Conservation (phyloP, 2,888 invertebrate species). For the Tetragonisca angustula region DNA sequence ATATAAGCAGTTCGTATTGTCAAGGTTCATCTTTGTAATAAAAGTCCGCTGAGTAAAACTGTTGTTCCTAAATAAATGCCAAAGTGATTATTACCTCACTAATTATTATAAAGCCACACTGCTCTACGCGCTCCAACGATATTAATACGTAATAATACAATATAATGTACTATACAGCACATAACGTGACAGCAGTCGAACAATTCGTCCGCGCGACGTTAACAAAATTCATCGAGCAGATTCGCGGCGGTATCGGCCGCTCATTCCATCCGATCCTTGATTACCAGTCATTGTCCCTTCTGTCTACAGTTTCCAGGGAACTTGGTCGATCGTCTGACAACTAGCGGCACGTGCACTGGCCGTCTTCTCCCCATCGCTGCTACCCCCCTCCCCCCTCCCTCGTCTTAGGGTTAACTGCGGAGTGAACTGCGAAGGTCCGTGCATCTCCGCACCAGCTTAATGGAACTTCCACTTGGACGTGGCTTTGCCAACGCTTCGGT, state of each 20-base stretch:
- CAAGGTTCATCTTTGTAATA: too few relatives aligned
- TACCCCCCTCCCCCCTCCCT: neutral
- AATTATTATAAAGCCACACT: too few relatives aligned
- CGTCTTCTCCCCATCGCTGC: neutral
- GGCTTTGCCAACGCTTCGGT: constrained; percentile 24
- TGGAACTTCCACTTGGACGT: constrained; percentile 60
- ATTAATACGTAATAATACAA: too few relatives aligned
- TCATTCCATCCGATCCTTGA: constrained; percentile 61
- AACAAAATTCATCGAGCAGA: neutral
- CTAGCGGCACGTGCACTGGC: constrained; percentile 54
- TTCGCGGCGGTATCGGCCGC: constrained; percentile 41
- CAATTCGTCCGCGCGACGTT: too few relatives aligned
- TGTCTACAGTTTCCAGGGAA: constrained; percentile 55
- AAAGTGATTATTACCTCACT: too few relatives aligned
- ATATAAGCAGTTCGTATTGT: too few relatives aligned
- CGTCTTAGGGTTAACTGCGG: constrained; percentile 39
- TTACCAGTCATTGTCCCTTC: constrained; percentile 67
- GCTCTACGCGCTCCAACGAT: too few relatives aligned
- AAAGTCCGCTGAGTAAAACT: too few relatives aligned
- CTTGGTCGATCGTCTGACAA: constrained; percentile 62
- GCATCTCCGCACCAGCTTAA: constrained; percentile 62
- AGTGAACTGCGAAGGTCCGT: constrained; percentile 49
- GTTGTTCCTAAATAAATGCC: too few relatives aligned
- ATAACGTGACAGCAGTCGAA: too few relatives aligned
- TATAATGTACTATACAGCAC: too few relatives aligned